A percentile compares a stretch with the other conserved stretches of the same genome.
phyloP scores from a whole-genome alignment of 2,113 vertebrate species.

The Oncorhynchus clarkii region DNA sequence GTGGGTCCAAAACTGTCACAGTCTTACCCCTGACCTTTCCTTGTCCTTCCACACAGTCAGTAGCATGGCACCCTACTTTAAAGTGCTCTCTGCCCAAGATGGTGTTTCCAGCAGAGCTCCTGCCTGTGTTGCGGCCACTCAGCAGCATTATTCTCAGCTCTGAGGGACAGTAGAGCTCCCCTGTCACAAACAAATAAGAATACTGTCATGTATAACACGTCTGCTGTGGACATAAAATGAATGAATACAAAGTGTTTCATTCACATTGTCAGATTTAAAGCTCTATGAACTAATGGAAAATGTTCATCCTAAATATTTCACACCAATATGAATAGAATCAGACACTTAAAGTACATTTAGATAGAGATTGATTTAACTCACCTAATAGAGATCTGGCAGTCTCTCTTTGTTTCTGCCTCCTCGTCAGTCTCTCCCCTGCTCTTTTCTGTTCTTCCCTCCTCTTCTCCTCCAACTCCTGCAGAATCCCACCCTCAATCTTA shows the following conservation, averaged over 20 bases:
- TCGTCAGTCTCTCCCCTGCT: slow-evolving; percentile 36
- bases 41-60: slow-evolving; percentile 22
- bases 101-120: slow-evolving; percentile 68
- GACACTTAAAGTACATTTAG: not conserved
- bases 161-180: slow-evolving; percentile 20
- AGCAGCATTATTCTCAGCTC: slow-evolving; percentile 53
- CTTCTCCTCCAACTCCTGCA: slow-evolving; percentile 39
- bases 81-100: slow-evolving; percentile 54
- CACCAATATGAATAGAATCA: too few relatives aligned
- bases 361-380: slow-evolving; percentile 36
- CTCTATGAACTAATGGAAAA: not conserved
- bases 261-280: too few relatives aligned
- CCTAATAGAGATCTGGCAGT: slow-evolving; percentile 46
- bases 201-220: not conserved
- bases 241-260: not conserved
- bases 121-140: slow-evolving; percentile 58
- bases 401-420: slow-evolving; percentile 38
- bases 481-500: slow-evolving; percentile 25
- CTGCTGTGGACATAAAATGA: not conserved
- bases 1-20: slow-evolving; percentile 59
- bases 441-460: slow-evolving; percentile 36
- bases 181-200: slow-evolving; percentile 37
- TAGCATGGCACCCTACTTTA: slow-evolving; percentile 19
- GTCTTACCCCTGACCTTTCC: slow-evolving; percentile 15
- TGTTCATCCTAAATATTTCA: too few relatives aligned